These are phyloP conservation scores for Plemyria rubiginata DNA, from an alignment of 2,888 invertebrate genomes.

Conservation along the genomic window DNA sequence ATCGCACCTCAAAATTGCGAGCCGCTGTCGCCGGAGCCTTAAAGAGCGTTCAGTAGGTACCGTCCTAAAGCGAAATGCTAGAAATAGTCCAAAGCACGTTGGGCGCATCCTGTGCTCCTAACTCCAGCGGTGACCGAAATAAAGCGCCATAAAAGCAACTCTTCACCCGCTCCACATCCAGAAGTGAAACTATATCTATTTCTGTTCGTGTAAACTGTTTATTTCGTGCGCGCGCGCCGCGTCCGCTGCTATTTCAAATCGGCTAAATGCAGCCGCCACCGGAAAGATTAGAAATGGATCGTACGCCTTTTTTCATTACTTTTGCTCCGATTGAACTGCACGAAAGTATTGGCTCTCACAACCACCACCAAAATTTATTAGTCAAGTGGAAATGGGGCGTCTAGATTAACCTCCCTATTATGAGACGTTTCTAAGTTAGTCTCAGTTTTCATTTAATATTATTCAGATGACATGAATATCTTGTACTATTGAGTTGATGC, in stretches of 20 bases:
- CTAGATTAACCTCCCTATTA: no score
- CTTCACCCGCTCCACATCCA: constrained; percentile 69
- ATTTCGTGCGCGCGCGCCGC: constrained; percentile 63
- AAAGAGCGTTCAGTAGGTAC: no score
- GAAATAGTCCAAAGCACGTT: constrained; percentile 18
- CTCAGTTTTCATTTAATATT: no score
- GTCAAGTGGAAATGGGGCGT: no score
- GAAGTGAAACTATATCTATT: constrained; percentile 65
- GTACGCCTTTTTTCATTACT: constrained; percentile 43
- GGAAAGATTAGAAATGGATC: constrained; percentile 62
- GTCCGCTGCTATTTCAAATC: constrained; percentile 69
- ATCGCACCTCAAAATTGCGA: no score
- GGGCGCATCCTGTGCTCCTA: constrained; percentile 29
- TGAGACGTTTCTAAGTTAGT: no score
- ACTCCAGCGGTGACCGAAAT: constrained; percentile 51
- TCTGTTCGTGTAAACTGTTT: constrained; percentile 66
- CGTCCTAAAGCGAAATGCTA: not conserved
- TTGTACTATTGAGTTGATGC: no score
- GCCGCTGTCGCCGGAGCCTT: no score
- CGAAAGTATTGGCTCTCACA: not conserved
- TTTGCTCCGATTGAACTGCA: constrained; percentile 4
- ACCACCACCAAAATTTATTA: not conserved
- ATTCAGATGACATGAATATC: no score
- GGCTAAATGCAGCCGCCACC: constrained; percentile 73
- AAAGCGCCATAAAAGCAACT: constrained; percentile 66